phyloP scores from a whole-genome alignment of 2,888 invertebrate species.

The Epistrophe eligans region DNA sequence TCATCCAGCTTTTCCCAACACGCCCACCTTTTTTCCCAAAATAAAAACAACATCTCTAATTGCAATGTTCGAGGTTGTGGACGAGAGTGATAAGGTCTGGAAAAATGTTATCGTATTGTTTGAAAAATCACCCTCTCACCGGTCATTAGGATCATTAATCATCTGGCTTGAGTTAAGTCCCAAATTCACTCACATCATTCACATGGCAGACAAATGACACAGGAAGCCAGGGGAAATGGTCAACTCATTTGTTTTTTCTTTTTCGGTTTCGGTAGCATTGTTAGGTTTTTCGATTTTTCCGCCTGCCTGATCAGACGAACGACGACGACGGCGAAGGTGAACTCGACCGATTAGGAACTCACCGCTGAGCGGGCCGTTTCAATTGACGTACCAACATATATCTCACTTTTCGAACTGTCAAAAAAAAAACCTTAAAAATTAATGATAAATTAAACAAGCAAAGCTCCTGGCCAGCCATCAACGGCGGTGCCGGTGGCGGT shows the following conservation, averaged over 20 bases:
- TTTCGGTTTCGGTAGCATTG: constrained; percentile 63
- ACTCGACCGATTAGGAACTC: constrained; percentile 30
- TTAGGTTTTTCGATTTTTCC: constrained; percentile 69
- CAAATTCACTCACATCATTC: constrained; percentile 18
- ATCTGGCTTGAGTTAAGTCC: constrained; percentile 25
- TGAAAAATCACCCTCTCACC: constrained; percentile 58
- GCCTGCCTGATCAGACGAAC: constrained; percentile 49
- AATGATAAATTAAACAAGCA: constrained; percentile 72
- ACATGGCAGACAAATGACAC: constrained; percentile 65
- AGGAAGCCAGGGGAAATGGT: constrained; percentile 55
- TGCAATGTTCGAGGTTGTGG: constrained; percentile 25
- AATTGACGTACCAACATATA: constrained; percentile 38
- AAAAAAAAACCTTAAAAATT: constrained; percentile 66
- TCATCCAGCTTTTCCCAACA: constrained; percentile 61
- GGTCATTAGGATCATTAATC: constrained; percentile 69
- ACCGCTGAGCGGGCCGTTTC: neutral
- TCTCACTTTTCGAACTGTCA: constrained; percentile 64
- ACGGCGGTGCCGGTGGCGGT: no score
- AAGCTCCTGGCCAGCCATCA: constrained; percentile 38
- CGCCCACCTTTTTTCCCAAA: constrained; percentile 26
- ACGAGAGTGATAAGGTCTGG: constrained; percentile 14
- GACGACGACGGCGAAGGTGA: constrained; percentile 8
- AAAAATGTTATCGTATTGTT: constrained; percentile 36
- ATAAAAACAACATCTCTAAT: constrained; percentile 33
- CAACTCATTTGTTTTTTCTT: constrained; percentile 14